Evolutionary conservation across 2,888 invertebrate species (phyloP).

Genomic region (Nebria brevicollis): DNA sequence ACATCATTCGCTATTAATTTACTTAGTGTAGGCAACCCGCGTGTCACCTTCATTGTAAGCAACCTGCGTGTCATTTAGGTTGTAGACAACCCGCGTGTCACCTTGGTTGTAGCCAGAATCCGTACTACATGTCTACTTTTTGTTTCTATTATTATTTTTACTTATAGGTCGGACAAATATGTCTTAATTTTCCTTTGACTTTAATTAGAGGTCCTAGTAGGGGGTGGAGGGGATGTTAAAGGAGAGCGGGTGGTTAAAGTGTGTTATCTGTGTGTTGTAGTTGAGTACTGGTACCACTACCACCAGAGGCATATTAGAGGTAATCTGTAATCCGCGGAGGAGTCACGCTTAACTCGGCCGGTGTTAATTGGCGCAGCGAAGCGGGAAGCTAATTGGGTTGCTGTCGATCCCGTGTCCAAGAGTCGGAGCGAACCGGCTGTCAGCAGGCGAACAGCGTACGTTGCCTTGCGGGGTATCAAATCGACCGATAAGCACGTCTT

Average conservation of each 20-base stretch:
- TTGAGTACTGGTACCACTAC: neutral
- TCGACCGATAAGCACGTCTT: slow-evolving; percentile 22
- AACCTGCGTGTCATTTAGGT: too few relatives aligned
- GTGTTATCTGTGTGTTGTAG: neutral
- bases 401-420: slow-evolving; percentile 18
- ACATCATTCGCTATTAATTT: too few relatives aligned
- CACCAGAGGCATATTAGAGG: slow-evolving; percentile 21
- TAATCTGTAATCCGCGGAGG: slow-evolving; percentile 24
- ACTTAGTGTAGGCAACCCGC: too few relatives aligned
- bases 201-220: too few relatives aligned
- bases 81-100: too few relatives aligned
- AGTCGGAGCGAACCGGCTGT: neutral
- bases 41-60: too few relatives aligned
- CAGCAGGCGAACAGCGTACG: slow-evolving; percentile 9
- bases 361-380: slow-evolving; percentile 24
- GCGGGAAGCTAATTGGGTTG: slow-evolving; percentile 18
- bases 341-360: slow-evolving; percentile 9
- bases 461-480: neutral
- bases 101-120: too few relatives aligned
- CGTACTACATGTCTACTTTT: too few relatives aligned
- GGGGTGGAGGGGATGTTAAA: too few relatives aligned
- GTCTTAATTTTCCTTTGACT: too few relatives aligned
- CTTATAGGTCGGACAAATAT: too few relatives aligned
- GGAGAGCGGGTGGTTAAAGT: neutral
- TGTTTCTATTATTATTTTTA: too few relatives aligned